These are phyloP conservation scores for Plectropomus leopardus DNA, from an alignment of 2,113 vertebrate genomes.

Conservation along the genomic window DNA sequence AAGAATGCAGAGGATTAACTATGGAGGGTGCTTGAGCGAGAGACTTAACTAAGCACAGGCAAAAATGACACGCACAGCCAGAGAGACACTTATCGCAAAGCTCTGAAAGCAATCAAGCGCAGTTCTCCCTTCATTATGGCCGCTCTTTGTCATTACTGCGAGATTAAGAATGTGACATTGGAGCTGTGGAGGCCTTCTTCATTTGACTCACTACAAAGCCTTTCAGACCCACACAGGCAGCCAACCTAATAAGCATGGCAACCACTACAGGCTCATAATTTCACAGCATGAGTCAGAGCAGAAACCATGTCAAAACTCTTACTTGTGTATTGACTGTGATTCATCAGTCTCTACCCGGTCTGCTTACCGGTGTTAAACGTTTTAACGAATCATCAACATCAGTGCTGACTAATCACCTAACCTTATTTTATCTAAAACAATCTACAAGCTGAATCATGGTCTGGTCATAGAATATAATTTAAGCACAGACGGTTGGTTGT, in stretches of 20 bases:
- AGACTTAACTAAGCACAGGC: slow-evolving; percentile 40
- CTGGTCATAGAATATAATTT: slow-evolving; percentile 15
- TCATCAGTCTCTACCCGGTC: slow-evolving; percentile 29
- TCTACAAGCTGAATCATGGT: slow-evolving; percentile 42
- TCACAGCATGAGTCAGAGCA: slow-evolving; percentile 38
- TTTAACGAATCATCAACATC: slow-evolving; percentile 16
- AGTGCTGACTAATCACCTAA: slow-evolving; percentile 34
- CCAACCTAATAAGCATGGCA: slow-evolving; percentile 2
- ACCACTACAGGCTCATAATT: slow-evolving; percentile 21
- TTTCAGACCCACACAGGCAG: neutral
- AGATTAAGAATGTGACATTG: slow-evolving; percentile 47
- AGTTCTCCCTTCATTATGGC: slow-evolving; percentile 10
- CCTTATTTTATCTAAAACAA: slow-evolving; percentile 4
- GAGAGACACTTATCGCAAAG: slow-evolving; percentile 49
- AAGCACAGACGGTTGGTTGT: neutral
- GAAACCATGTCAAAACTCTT: slow-evolving; percentile 38
- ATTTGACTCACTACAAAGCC: slow-evolving; percentile 18
- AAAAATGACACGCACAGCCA: slow-evolving; percentile 24
- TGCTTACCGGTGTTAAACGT: slow-evolving; percentile 3
- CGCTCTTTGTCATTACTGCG: slow-evolving; percentile 2
- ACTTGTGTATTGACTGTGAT: slow-evolving; percentile 26
- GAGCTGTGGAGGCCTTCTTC: slow-evolving; percentile 16
- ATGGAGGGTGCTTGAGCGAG: slow-evolving; percentile 46
- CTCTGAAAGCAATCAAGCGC: slow-evolving; percentile 67
- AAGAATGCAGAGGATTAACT: slow-evolving; percentile 73